Conservation (phyloP, 2,888 invertebrate species). For the Miltochrista miniata region DNA sequence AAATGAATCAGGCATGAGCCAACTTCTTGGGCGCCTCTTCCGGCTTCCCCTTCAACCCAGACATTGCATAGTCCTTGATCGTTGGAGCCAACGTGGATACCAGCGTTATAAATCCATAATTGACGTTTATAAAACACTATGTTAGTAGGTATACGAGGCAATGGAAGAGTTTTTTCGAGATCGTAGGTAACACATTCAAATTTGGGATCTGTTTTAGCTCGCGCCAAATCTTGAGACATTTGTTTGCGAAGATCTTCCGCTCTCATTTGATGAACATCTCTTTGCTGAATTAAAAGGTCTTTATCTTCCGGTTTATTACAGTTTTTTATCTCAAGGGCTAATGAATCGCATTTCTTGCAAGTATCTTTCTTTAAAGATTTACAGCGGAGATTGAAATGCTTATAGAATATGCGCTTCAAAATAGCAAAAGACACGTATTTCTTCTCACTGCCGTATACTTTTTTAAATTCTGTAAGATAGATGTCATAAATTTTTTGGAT, state of each 20-base stretch:
- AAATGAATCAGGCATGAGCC: constrained; percentile 10
- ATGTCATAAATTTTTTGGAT: neutral
- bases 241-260: constrained; percentile 1
- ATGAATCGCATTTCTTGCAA: too few relatives aligned
- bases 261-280: constrained; percentile 1
- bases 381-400: constrained; percentile 8
- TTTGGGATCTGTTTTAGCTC: constrained; percentile 6
- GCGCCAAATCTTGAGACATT: constrained; percentile 8
- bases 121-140: constrained; percentile 29
- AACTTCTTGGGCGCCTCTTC: constrained; percentile 28
- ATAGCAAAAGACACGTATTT: neutral
- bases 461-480: neutral
- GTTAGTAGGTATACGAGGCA: constrained; percentile 16
- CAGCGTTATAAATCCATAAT: constrained; percentile 24
- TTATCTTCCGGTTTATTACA: constrained; percentile 1
- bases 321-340: neutral
- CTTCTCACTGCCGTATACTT: neutral
- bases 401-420: constrained; percentile 7
- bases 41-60: constrained; percentile 28
- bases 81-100: constrained; percentile 19
- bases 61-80: constrained; percentile 21
- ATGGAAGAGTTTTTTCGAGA: constrained; percentile 15
- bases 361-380: neutral
- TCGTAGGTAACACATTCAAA: constrained; percentile 13
- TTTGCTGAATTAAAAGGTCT: neutral